phyloP scores from a whole-genome alignment of 2,797 vertebrate species.

The Aythya fuligula region DNA sequence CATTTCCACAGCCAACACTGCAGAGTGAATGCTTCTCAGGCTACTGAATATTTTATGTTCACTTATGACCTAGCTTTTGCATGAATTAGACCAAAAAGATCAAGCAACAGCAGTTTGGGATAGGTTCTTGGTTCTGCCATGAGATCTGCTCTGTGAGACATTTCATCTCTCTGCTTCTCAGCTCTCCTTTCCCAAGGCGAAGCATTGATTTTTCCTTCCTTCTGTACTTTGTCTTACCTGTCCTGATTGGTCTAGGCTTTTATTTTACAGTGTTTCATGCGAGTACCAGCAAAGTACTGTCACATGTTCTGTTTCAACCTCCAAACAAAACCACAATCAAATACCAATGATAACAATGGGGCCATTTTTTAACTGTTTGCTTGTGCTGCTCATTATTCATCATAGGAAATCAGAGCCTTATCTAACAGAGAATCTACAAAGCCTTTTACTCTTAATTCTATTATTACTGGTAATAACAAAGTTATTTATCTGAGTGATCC shows the following conservation, averaged over 20 bases:
- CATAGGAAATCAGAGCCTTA: neutral
- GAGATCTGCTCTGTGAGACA: neutral
- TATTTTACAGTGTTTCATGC: neutral
- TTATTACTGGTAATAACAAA: neutral
- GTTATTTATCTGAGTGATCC: neutral
- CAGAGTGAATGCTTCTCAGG: neutral
- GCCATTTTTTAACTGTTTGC: neutral
- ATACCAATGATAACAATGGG: fast-evolving
- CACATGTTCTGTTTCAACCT: neutral
- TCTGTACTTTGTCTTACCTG: neutral
- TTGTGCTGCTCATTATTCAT: neutral
- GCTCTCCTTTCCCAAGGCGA: neutral
- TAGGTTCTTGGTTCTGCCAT: neutral
- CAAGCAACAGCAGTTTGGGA: neutral
- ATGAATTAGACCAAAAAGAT: constrained; percentile 37
- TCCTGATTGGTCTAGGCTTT: neutral
- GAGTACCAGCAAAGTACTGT: neutral
- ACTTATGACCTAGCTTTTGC: constrained; percentile 21
- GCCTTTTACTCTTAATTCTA: neutral
- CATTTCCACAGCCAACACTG: neutral
- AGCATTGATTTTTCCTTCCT: constrained; percentile 13
- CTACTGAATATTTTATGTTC: constrained; percentile 15
- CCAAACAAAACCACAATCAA: neutral
- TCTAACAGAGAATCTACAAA: neutral
- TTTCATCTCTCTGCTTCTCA: neutral